These are phyloP conservation scores for Chromobotia macracanthus DNA, from an alignment of 2,797 vertebrate genomes.

Conservation along the genomic window DNA sequence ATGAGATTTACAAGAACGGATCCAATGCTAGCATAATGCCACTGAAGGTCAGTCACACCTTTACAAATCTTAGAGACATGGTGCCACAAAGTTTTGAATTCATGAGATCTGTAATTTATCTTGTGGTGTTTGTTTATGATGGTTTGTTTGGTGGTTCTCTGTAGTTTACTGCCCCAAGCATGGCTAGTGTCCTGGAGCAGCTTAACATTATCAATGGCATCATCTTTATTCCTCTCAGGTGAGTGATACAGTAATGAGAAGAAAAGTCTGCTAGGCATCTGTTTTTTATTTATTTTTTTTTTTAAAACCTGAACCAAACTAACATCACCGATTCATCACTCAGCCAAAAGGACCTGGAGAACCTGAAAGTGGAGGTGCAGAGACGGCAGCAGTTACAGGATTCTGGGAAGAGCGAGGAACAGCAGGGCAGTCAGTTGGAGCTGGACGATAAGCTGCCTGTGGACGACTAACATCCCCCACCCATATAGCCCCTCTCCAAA, in stretches of 20 bases:
- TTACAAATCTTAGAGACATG: neutral
- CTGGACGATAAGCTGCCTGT: conserved; percentile 79
- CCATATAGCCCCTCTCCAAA: conserved; percentile 65
- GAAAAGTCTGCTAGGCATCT: neutral
- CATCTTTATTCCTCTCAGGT: conserved; percentile 99
- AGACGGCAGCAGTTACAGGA: conserved; percentile 93
- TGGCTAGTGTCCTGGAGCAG: conserved; percentile 96
- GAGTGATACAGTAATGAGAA: conserved; percentile 25
- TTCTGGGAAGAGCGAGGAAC: conserved; percentile 79
- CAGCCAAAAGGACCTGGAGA: conserved; percentile 98
- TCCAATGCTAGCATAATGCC: conserved; percentile 95
- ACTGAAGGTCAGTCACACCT: conserved; percentile 83
- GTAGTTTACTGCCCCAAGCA: conserved; percentile 97
- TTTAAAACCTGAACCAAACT: neutral
- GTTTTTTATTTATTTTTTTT: neutral
- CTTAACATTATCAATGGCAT: conserved; percentile 99
- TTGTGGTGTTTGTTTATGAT: neutral
- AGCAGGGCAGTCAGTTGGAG: conserved; percentile 69
- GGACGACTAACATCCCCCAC: conserved; percentile 71
- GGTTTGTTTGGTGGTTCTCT: conserved; percentile 26
- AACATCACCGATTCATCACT: neutral
- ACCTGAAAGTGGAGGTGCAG: conserved; percentile 95
- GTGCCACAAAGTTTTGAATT: no score
- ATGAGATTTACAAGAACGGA: conserved; percentile 98
- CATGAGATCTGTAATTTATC: no score